These are phyloP conservation scores for Herpailurus yagouaroundi DNA, from an alignment of 2,113 vertebrate genomes.

Conservation along the genomic window DNA sequence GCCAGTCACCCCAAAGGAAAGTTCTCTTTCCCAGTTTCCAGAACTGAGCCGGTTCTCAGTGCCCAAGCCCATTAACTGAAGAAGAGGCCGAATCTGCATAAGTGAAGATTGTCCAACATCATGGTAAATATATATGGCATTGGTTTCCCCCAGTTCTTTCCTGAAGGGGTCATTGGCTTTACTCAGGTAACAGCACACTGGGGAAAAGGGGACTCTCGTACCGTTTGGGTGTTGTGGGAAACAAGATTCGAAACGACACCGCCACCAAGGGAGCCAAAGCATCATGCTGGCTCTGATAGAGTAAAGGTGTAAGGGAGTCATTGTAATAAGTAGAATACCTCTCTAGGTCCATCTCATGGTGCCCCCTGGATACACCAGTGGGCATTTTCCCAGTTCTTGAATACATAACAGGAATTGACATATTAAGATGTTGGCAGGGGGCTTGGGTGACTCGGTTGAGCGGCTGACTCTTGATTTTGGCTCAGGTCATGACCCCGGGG, in stretches of 20 bases:
- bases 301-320: neutral
- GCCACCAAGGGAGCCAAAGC: neutral
- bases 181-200: neutral
- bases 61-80: neutral
- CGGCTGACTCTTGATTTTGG: too few relatives aligned
- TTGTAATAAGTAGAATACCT: neutral
- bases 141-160: neutral
- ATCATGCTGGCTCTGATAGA: neutral
- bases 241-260: neutral
- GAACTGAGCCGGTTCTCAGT: neutral
- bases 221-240: neutral
- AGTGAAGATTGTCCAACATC: neutral
- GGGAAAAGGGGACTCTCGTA: neutral
- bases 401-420: neutral
- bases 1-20: neutral
- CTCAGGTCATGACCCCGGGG: too few relatives aligned
- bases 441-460: too few relatives aligned
- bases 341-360: neutral
- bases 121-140: neutral
- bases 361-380: neutral
- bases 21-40: neutral
- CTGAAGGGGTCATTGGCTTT: neutral
- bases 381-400: neutral
- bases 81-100: neutral
- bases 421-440: neutral